Percentiles rank a stretch among this genome's conserved stretches.
Evolutionary conservation across 2,113 vertebrate genomes (phyloP).

Genomic region (Smithornis capensis): DNA sequence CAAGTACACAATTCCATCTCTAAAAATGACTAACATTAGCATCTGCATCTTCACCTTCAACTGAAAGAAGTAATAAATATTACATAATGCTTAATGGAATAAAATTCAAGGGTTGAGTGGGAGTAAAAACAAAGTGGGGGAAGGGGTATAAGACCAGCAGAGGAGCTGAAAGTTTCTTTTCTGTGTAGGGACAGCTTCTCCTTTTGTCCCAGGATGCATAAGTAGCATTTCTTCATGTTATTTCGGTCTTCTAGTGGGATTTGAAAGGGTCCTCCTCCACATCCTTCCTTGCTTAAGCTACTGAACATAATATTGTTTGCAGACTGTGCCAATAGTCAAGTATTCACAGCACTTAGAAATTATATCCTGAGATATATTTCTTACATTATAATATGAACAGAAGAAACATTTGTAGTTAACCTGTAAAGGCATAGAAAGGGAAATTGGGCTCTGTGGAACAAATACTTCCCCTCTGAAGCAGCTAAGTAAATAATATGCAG

Average conservation of each 20-base stretch:
- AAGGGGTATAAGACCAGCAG: not conserved
- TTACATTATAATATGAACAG: not conserved
- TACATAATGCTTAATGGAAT: not conserved
- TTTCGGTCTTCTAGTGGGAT: not conserved
- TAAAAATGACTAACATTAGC: not conserved
- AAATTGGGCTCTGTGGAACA: not conserved
- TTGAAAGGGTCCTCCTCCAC: not conserved
- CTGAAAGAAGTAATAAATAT: slow-evolving; percentile 22
- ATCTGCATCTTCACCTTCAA: not conserved
- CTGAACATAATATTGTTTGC: not conserved
- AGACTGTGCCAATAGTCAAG: not conserved
- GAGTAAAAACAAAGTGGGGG: not conserved
- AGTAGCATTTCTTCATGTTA: not conserved
- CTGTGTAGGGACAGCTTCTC: not conserved
- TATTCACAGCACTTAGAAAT: not conserved
- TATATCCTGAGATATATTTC: not conserved
- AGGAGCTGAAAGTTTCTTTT: not conserved
- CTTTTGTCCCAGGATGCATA: not conserved
- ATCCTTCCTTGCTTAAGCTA: not conserved
- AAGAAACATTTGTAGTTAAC: not conserved
- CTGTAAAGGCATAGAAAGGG: not conserved
- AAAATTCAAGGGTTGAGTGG: not conserved
- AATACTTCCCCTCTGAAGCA: not conserved
- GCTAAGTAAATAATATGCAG: not conserved
- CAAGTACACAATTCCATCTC: not conserved